Conservation (phyloP, 30 jellyfish, hydroid and myxozoan species). For the Aurelia sp. region DNA sequence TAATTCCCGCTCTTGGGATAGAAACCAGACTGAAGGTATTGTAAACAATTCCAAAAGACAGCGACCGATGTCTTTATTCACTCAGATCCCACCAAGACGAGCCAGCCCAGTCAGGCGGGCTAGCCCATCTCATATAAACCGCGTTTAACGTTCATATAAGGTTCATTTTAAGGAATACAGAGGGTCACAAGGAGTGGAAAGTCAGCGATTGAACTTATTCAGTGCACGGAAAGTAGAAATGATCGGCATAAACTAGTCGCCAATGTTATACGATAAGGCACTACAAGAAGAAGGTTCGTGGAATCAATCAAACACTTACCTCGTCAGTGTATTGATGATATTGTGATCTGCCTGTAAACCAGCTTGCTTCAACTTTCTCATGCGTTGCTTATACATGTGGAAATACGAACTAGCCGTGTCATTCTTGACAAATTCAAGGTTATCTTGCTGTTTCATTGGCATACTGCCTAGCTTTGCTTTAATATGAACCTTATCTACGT, state of each 20-base stretch:
- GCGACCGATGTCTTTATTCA: background rate
- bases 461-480: slow-evolving; percentile 20
- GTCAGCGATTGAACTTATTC: no score
- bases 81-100: background rate
- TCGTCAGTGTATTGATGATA: slow-evolving; percentile 48
- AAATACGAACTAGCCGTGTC: slow-evolving; percentile 79
- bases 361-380: slow-evolving; percentile 92
- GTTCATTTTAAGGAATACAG: no score
- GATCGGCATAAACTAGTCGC: no score
- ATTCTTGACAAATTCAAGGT: slow-evolving; percentile 39
- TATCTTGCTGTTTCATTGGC: slow-evolving; percentile 32
- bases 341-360: slow-evolving; percentile 92
- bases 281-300: no score
- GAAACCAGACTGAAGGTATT: no score
- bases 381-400: slow-evolving; percentile 85
- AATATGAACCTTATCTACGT: slow-evolving; percentile 16
- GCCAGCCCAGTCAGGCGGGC: no score
- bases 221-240: no score
- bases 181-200: no score
- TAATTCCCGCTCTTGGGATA: no score
- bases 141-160: background rate
- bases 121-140: background rate
- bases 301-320: background rate
- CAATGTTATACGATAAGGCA: no score
- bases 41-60: no score